Percentiles rank a stretch among this genome's conserved stretches.
Evolutionary conservation across 1,140 invertebrate genomes (phyloP).

Genomic region (Trichonephila clavata): DNA sequence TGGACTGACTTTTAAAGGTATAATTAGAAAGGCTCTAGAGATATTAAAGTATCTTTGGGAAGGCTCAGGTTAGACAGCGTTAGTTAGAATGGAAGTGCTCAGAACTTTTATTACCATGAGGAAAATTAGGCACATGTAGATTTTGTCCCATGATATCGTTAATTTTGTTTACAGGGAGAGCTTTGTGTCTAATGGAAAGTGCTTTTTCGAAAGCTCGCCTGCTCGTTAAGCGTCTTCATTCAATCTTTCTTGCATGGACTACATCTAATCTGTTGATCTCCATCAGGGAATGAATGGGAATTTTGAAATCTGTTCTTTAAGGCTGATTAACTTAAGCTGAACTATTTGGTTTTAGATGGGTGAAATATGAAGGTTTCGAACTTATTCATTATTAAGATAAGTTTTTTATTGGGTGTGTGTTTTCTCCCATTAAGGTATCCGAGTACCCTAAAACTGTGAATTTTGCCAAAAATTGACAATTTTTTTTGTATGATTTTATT

Average conservation of each 20-base stretch:
- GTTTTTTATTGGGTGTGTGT: too few relatives aligned
- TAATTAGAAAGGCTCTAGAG: constrained; percentile 40
- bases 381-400: too few relatives aligned
- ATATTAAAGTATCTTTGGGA: neutral
- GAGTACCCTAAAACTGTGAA: too few relatives aligned
- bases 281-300: neutral
- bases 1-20: constrained; percentile 43
- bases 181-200: constrained; percentile 31
- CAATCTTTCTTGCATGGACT: neutral
- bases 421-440: too few relatives aligned
- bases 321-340: neutral
- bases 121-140: constrained; percentile 38
- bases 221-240: neutral
- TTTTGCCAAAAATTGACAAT: too few relatives aligned
- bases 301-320: neutral
- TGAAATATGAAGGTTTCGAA: neutral
- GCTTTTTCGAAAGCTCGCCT: neutral
- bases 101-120: constrained; percentile 13
- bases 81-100: constrained; percentile 27
- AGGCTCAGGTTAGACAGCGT: neutral
- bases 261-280: neutral
- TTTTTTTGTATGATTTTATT: too few relatives aligned
- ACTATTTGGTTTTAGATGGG: neutral
- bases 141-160: constrained; percentile 43
- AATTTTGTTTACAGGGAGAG: constrained; percentile 31